Evolutionary conservation across 2,797 vertebrate species (phyloP), one percentile per base, ranked within the genome.

Genomic region (Typhlichthys eigenmanni): DNA sequence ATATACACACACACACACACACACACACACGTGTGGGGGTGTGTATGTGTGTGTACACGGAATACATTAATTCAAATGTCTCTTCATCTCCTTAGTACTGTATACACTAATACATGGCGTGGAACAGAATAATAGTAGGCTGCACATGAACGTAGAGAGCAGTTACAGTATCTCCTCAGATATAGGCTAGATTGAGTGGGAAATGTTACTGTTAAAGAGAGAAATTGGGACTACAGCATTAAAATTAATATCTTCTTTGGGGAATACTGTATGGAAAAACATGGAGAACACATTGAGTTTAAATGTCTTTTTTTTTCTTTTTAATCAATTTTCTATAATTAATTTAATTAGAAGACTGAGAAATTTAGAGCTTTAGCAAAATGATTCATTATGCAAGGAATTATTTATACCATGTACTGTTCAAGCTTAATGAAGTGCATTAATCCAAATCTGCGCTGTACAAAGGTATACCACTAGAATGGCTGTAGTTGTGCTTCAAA

Each of bases 271-370:
- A 46, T n/a, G 66, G 52, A 62, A 45, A 75, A 65, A 60, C 47
- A 45, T 1, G 16, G 60, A 53, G 47, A 49, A 32, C 8, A 76
- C 68, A 64, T 58, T 5, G 62, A 71, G 55, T 83, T 80, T 67
- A 74, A 83, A 49, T 45, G 61, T 69, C 65, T 19, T 19, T 19
- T 19, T 19, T 19, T 19, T 19, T 19, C 2, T 19, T 19, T 19
- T 19, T 1, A 19, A 85, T 78, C 73, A 75, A 78, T 86, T 85
- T 75, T 68, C 2, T n/a, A 79, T 84, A 84, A 87, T 79, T 73
- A 72, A 70, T 78, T 72, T 74, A 62, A 85, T 85, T 81, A 78
- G 69, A 74, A 55, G 66, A 66, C 72, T 84, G 76, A 69, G 66
- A 74, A 58, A 70, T 60, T 8, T 11, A 60, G 47, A 74, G 60